Base-by-base conservation (phyloP, 2,797 vertebrate species). In the Sciaenops ocellatus region DNA sequence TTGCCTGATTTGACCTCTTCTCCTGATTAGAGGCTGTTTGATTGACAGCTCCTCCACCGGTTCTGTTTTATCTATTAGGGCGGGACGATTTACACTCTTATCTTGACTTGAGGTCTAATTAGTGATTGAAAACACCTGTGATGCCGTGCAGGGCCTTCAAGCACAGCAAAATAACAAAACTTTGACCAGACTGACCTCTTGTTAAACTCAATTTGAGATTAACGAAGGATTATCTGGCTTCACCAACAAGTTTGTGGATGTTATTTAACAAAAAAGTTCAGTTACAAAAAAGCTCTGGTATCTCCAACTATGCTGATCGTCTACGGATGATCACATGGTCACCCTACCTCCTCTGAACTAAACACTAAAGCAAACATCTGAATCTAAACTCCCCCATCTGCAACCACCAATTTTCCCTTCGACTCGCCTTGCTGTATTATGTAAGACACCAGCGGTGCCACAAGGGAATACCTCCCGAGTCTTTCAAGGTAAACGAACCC, bases 401-500 rank as follows among this genome's bases (percentile, higher is more conserved):
- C 38, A 15, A 7, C 48, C 50, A 11, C 50, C 72, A 11, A 24
- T n/a, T 44, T 28, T 71, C 30, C 22, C 44, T 63, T 60, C 20
- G 54, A 56, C 30, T 50, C 22, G 12, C 48, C 44, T 41, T 17
- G 41, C n/a, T 28, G 41, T 15, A 13, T 80, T 80, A 67, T 13
- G 17, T 74, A 79, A 83, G 61, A 56, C 22, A 44, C 10, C 10
- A 8, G 60, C 62, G 16, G 3, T 18, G 34, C 42, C 70, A 50
- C 50, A 15, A 24, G 56, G 59, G 78, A 83, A 78, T 12, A 59
- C 66, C 64, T 84, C 65, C 59, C 70, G 13, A 62, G 56, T 71
- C 66, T 69, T 28, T 61, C 1, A 7, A 75, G 64, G 72, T 68
- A 79, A 87, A 78, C 67, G 67, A 70, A 54, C 68, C 18, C 55